Conservation (phyloP, 2,113 vertebrate species). For the Pantherophis guttatus region DNA sequence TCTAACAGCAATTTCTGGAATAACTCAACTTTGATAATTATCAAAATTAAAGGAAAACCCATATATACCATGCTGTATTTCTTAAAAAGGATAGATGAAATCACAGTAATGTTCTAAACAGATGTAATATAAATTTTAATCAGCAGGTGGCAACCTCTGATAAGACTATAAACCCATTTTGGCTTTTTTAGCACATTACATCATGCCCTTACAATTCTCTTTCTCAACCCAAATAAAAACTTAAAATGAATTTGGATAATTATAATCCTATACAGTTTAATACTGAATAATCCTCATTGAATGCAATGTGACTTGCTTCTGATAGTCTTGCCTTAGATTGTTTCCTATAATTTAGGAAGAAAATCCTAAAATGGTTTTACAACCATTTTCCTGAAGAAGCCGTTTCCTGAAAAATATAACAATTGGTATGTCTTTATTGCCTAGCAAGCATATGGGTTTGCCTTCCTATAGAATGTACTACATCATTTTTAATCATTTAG, state of each 20-base stretch:
- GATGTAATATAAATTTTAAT: neutral
- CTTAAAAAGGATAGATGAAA: neutral
- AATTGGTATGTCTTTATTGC: neutral
- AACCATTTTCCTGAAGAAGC: neutral
- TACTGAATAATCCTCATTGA: neutral
- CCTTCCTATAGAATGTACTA: neutral
- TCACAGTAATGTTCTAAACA: neutral
- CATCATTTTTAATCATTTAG: neutral
- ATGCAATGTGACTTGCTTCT: no score
- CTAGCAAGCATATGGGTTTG: neutral
- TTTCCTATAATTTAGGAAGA: neutral
- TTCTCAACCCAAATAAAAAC: neutral
- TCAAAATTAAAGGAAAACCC: neutral
- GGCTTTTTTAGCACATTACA: neutral
- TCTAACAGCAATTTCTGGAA: neutral
- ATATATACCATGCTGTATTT: neutral
- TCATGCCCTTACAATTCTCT: neutral
- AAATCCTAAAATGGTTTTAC: neutral
- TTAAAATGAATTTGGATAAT: neutral
- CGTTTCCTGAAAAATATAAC: neutral
- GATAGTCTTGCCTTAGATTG: neutral
- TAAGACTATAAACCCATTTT: neutral
- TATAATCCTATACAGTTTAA: neutral
- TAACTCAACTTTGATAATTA: neutral
- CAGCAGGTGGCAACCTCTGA: constrained; percentile 58